phyloP scores from a whole-genome alignment of 2,888 invertebrate species.

The Limulus polyphemus region DNA sequence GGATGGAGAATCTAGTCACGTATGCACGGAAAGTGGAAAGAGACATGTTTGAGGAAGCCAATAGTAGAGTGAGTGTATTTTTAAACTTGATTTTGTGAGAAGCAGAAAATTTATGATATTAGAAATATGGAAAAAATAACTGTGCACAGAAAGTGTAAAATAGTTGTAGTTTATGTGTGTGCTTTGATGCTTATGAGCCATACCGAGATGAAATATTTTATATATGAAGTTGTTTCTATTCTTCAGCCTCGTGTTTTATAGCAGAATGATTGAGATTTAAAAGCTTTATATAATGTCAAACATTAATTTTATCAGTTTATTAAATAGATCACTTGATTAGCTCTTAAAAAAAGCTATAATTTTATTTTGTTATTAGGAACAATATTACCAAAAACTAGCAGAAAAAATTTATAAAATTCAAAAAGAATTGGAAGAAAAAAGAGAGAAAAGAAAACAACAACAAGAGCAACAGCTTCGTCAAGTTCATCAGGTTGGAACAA shows the following conservation, averaged over 20 bases:
- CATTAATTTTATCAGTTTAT: slow-evolving; percentile 25
- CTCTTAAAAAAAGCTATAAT: no score
- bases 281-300: background rate
- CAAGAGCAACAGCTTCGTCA: slow-evolving; percentile 30
- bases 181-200: background rate
- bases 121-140: background rate
- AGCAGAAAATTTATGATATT: background rate
- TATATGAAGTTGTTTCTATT: background rate
- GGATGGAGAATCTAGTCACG: slow-evolving; percentile 93
- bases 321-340: no score
- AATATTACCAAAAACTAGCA: slow-evolving; percentile 94
- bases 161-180: background rate
- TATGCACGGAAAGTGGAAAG: slow-evolving; percentile 98
- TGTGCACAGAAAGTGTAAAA: no score
- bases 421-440: slow-evolving; percentile 87
- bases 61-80: slow-evolving; percentile 59
- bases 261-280: no score
- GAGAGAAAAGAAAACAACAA: slow-evolving; percentile 69
- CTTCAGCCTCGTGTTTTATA: background rate
- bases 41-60: slow-evolving; percentile 98
- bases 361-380: slow-evolving; percentile 45
- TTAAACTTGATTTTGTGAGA: no score
- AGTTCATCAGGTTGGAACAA: slow-evolving; percentile 15
- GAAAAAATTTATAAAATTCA: slow-evolving; percentile 99
- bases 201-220: background rate